phyloP scores from a whole-genome alignment of 2,113 vertebrate species.

The Dasyurus viverrinus region DNA sequence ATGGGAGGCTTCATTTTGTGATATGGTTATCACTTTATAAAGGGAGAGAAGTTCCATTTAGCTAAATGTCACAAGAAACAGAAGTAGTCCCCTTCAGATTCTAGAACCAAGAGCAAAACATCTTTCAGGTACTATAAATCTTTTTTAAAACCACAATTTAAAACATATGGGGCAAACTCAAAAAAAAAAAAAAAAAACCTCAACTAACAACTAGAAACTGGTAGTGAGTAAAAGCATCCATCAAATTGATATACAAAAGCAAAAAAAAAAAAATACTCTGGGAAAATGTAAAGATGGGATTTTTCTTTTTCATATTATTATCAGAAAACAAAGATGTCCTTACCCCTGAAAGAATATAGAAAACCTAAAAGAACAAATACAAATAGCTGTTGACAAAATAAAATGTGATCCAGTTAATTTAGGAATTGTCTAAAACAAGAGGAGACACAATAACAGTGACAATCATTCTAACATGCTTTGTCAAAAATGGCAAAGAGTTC shows the following conservation, averaged over 20 bases:
- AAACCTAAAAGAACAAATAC: conserved; percentile 78
- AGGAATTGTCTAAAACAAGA: conserved; percentile 78
- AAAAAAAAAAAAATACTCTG: conserved; percentile 39
- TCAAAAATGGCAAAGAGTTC: conserved; percentile 71
- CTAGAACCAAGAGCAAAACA: conserved; percentile 57
- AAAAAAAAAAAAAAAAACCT: conserved; percentile 62
- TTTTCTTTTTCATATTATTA: conserved; percentile 1
- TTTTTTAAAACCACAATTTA: conserved; percentile 57
- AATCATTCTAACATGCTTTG: conserved; percentile 72
- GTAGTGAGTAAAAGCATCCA: conserved; percentile 60
- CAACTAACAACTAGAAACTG: not conserved
- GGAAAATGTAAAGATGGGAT: conserved; percentile 47
- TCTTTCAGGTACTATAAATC: conserved; percentile 66
- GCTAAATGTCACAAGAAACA: conserved; percentile 43
- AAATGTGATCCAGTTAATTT: conserved; percentile 78
- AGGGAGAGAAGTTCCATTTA: conserved; percentile 47
- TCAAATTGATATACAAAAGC: conserved; percentile 67
- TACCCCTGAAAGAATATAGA: conserved; percentile 60
- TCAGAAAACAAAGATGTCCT: conserved; percentile 72
- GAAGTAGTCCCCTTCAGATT: conserved; percentile 65
- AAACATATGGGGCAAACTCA: conserved; percentile 66
- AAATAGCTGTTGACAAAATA: conserved; percentile 81
- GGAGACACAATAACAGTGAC: conserved; percentile 70
- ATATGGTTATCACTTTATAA: conserved; percentile 50
- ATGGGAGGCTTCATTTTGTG: conserved; percentile 60